Evolutionary conservation across 1,140 invertebrate species (phyloP), one percentile per base, ranked within the genome.

Genomic region (Manduca sexta): DNA sequence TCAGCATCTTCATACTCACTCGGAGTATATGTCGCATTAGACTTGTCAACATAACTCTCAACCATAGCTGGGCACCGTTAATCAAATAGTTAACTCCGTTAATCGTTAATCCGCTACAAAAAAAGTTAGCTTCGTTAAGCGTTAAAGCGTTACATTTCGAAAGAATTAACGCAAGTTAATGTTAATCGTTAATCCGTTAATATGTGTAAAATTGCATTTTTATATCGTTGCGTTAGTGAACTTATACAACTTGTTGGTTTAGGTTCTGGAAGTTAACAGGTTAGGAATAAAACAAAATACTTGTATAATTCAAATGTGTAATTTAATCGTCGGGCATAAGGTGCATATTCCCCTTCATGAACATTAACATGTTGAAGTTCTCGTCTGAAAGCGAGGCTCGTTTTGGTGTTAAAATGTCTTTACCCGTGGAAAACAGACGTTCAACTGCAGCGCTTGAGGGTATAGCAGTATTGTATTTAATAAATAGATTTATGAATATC

Each of bases 301-400:
- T 46, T 58, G 42, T 59, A 59, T 56, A 50, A 49, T 52, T 52
- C 30, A 53, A 53, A 49, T 55, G 47, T 65, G 44, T 55, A 61
- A 61, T 59, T 57, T 60, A 55, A 53, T 57, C 49, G 16, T 57
- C 52, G 39, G 50, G 50, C 43, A 58, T 59, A 58, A 67, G 48
- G 53, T 59, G 50, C 50, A 65, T 65, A 59, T 61, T 57, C 49
- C 56, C 50, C 42, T 60, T 60, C 42, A 57, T 53, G 43, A 56
- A 65, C 52, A 61, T 57, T 52, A 61, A 54, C 46, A 56, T 59
- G 51, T 66, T 63, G 49, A 63, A 67, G 52, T 62, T 56, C 52
- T 61, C 57, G 45, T 64, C 52, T 51, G 58, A 61, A 59, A 64
- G 60, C 52, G 55, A 52, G 41, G 57, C 43, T 58, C 50, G 52